Conservation (phyloP, 2,113 vertebrate species). For the Conger conger region DNA sequence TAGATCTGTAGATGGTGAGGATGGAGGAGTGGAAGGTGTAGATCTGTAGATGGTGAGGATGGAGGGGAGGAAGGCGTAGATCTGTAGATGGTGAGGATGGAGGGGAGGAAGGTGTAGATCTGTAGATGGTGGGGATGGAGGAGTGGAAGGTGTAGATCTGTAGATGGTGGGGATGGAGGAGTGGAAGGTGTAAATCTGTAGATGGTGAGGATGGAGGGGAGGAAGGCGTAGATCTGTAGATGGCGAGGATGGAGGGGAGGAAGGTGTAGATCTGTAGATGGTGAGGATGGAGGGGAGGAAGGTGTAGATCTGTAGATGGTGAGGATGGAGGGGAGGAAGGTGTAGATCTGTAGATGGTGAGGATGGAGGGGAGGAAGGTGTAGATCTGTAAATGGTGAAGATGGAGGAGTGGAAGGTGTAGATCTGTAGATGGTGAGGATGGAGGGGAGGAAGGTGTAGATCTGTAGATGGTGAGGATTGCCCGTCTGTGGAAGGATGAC, state of each 20-base stretch:
- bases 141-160: not conserved
- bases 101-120: not conserved
- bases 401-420: not conserved
- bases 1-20: no score
- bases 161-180: no score
- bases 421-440: no score
- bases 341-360: slow-evolving; percentile 6
- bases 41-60: no score
- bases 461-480: no score
- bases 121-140: not conserved
- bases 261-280: no score
- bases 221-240: not conserved
- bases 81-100: no score
- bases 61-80: not conserved
- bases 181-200: no score
- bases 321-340: not conserved
- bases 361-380: not conserved
- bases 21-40: not conserved
- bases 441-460: not conserved
- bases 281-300: not conserved
- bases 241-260: no score
- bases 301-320: not conserved
- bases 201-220: no score
- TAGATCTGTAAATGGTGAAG: slow-evolving; percentile 5
- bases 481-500: slow-evolving; percentile 18